These are phyloP conservation scores for Motacilla tschutschensis DNA, from an alignment of 2,113 vertebrate genomes.

Conservation along the genomic window DNA sequence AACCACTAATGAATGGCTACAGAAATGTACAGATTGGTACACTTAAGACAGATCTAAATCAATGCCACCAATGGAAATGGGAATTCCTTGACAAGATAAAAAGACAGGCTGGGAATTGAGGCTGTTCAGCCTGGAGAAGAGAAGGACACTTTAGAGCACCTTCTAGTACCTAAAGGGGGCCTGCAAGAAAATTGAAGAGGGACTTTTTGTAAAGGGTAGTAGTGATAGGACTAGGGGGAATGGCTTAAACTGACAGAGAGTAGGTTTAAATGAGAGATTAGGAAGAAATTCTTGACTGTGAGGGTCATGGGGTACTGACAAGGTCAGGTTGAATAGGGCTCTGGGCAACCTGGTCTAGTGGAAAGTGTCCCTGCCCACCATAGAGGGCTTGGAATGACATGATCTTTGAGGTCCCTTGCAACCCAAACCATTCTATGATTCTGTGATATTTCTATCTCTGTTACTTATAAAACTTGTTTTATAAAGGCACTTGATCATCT, in stretches of 20 bases:
- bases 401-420: not conserved
- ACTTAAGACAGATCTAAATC: not conserved
- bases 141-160: not conserved
- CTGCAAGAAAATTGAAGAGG: not conserved
- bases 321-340: not conserved
- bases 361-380: not conserved
- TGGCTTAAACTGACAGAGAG: not conserved
- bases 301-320: not conserved
- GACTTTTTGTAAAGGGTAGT: not conserved
- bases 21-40: not conserved
- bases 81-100: not conserved
- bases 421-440: not conserved
- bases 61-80: not conserved
- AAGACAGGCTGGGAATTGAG: not conserved
- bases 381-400: rapidly evolving
- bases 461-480: not conserved
- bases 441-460: not conserved
- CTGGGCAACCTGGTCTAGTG: not conserved
- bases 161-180: not conserved
- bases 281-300: not conserved
- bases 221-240: not conserved
- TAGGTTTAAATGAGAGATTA: not conserved
- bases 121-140: not conserved
- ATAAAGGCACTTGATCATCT: not conserved
- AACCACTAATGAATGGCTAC: not conserved